These are phyloP conservation scores for Pantherophis guttatus DNA, from an alignment of 2,113 vertebrate genomes.

Conservation along the genomic window DNA sequence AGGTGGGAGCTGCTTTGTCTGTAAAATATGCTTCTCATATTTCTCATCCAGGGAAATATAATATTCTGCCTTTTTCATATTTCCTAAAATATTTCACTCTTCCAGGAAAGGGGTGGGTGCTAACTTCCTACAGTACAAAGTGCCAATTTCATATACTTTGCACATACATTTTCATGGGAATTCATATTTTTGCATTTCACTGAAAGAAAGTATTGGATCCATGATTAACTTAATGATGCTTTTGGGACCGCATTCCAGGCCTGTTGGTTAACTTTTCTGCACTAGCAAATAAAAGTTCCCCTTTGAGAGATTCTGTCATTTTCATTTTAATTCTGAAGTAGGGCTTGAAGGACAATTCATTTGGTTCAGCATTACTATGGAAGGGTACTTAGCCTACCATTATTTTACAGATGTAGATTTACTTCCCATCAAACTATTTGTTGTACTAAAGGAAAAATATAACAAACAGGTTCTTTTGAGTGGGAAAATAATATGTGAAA, in stretches of 20 bases:
- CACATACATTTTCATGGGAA: background rate
- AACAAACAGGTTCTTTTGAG: background rate
- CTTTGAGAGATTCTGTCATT: background rate
- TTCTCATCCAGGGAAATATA: too few relatives aligned
- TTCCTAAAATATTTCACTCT: too few relatives aligned
- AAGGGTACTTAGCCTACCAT: background rate
- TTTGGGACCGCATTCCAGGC: background rate
- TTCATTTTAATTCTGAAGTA: background rate
- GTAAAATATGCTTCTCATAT: too few relatives aligned
- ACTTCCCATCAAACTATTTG: background rate
- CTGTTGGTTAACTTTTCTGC: background rate
- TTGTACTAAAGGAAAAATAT: background rate
- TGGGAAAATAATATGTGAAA: background rate
- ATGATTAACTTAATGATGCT: background rate
- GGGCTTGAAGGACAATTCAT: background rate
- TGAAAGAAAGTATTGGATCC: background rate
- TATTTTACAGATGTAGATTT: background rate
- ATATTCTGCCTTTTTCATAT: too few relatives aligned
- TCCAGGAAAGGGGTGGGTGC: too few relatives aligned
- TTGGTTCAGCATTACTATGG: background rate
- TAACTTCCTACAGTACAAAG: too few relatives aligned
- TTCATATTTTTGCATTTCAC: background rate
- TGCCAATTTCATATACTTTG: background rate
- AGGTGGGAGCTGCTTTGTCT: too few relatives aligned
- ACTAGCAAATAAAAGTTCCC: background rate